Evolutionary conservation across 2,797 vertebrate species (phyloP), one percentile per base, ranked within the genome.

Genomic region (Apogon talboti): DNA sequence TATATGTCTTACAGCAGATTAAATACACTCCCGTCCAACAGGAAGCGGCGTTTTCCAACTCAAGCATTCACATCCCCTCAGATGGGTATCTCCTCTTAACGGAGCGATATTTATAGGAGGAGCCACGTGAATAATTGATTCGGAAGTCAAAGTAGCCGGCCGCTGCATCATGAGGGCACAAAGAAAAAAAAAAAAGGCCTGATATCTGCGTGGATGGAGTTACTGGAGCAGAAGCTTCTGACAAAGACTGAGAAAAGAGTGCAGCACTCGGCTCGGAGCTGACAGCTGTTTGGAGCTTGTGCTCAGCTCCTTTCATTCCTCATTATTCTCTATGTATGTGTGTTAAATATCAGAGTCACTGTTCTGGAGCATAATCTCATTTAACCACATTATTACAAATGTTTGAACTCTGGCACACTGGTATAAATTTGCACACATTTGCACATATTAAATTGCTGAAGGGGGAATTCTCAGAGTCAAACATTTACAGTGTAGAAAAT

Each of bases 121-220:
- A 74, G 65, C 71, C 75, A 43, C 65, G 61, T 92, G 83, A 92
- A 93, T 94, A 89, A 93, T 93, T 91, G 69, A 94, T 92, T 82
- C 75, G 60, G 78, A 86, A 71, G 78, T 82, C 73, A 41, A 85
- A 85, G 78, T 75, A 65, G 68, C 47, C 28, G 50, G 51, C 62
- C 54, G 55, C 58, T 69, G 59, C 73, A 57, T 79, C 76, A 82
- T 30, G 3, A 44, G 64, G 51, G 11, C 59, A 64, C 66, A 76
- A 84, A 82, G 77, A n/a, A n/a, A 71, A 54, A 59, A 68, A 24
- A 24, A 24, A 54, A 56, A 3, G 30, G 71, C 73, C 63, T 41
- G 53, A 52, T 74, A 70, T 75, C 66, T 16, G 60, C 43, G 50
- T 52, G 82, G 82, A 60, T 67, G 73, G 69, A 87, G 64, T 79